A percentile compares a stretch with the other conserved stretches of the same genome.
Evolutionary conservation across 2,797 vertebrate genomes (phyloP).

Genomic region (Capromys pilorides): DNA sequence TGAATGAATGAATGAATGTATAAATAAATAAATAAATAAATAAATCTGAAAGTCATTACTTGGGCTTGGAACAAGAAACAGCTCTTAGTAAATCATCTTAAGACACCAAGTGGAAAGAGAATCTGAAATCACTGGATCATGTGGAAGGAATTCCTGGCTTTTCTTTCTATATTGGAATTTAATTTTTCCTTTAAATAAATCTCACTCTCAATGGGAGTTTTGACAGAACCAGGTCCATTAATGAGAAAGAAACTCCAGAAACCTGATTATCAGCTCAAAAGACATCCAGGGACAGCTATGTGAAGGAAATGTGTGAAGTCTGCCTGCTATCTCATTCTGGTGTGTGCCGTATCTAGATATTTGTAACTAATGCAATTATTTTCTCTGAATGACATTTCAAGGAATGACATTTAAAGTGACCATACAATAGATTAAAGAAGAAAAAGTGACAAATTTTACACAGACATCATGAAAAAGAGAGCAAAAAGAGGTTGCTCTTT

Average conservation of each 20-base stretch:
- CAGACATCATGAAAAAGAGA: constrained; percentile 60
- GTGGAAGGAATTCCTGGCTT: constrained; percentile 51
- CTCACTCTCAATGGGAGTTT: constrained; percentile 68
- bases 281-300: constrained; percentile 55
- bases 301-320: constrained; percentile 66
- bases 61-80: constrained; percentile 47
- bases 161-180: constrained; percentile 69
- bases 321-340: constrained; percentile 17
- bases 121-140: constrained; percentile 26
- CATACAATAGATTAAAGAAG: constrained; percentile 54
- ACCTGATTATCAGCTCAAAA: constrained; percentile 74
- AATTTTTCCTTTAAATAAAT: constrained; percentile 78
- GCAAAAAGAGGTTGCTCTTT: neutral
- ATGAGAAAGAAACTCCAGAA: constrained; percentile 71
- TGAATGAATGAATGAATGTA: too few relatives aligned
- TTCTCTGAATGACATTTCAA: constrained; percentile 67
- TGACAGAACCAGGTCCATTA: constrained; percentile 65
- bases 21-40: too few relatives aligned
- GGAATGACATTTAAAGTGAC: constrained; percentile 69
- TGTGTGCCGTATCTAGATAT: constrained; percentile 21
- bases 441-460: constrained; percentile 45
- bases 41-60: constrained; percentile 35
- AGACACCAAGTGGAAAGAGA: constrained; percentile 38
- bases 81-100: constrained; percentile 50
- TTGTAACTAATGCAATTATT: constrained; percentile 69